Evolutionary conservation across 2,113 vertebrate genomes (phyloP), one percentile per base, ranked within the genome.

Genomic region (Cyprinodon brontotheroides): DNA sequence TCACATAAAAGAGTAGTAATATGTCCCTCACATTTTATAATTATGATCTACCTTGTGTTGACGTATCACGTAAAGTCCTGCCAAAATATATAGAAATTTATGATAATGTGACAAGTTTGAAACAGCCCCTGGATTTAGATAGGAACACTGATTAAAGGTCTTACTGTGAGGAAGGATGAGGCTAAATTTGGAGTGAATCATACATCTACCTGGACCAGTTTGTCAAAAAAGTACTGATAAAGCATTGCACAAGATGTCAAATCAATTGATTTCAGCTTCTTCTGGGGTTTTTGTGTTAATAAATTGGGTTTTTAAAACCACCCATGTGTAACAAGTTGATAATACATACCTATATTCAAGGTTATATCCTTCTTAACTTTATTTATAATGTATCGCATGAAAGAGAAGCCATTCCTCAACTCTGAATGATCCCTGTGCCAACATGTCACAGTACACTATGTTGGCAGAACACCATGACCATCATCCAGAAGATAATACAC

Each of bases 401-500:
- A 68, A 68, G 38, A 72, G 29, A 7, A 5, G 9, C n/a, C n/a
- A 50, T 65, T 79, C 70, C 65, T 78, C 36, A 74, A 50, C 69
- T 78, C 60, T 68, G 41, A 39, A 68, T 71, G 60, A 73, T 82
- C 47, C 17, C 29, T 48, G 20, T 63, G 68, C n/a, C 48, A 53
- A 22, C 68, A 40, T 61, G 65, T 80, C 67, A 48, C 37, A 40
- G 57, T 70, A 82, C 62, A 75, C n/a, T n/a, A 41, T 66, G 39
- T 29, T 76, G 12, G 62, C 63, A 77, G 60, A 37, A 70, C 38
- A 22, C 43, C 66, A 29, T 1, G 10, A 70, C 59, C 38, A 71
- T 72, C 73, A 29, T 67, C 63, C 12, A 50, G 64, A 66, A 68
- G 74, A 80, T 79, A 78, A 74, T 65, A 37, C 69, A 62, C 53